A percentile compares a stretch with the other conserved stretches of the same genome.
These are phyloP conservation scores for Lepas anatifera DNA, from an alignment of 2,888 invertebrate genomes.

Conservation along the genomic window DNA sequence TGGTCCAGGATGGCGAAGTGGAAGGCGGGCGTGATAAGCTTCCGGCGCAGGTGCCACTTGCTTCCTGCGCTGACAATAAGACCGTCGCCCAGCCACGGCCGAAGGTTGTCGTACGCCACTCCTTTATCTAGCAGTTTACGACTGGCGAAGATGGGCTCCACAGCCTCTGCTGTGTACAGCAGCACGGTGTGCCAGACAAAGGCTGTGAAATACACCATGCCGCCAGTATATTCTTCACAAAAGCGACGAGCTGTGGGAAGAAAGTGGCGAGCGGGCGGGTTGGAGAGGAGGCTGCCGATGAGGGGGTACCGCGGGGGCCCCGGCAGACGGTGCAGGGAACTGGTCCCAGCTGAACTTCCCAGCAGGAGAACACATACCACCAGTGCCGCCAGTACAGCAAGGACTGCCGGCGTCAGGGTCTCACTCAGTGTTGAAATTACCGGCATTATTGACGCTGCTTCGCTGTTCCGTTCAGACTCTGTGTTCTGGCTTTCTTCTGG, in stretches of 20 bases:
- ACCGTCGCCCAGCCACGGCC: constrained; percentile 46
- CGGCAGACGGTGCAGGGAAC: not conserved
- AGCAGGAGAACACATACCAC: no score
- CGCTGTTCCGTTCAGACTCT: no score
- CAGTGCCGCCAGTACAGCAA: no score
- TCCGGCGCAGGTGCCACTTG: constrained; percentile 55
- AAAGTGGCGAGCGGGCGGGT: not conserved
- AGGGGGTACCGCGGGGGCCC: not conserved
- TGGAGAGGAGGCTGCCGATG: not conserved
- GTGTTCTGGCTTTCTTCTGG: no score
- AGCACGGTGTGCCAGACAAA: not conserved
- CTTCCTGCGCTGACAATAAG: constrained; percentile 43
- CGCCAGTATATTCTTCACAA: not conserved
- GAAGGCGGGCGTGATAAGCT: constrained; percentile 62
- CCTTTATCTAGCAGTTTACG: constrained; percentile 33
- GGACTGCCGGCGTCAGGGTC: no score
- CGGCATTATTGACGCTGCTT: no score
- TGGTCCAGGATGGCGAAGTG: constrained; percentile 63
- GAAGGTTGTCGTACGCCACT: constrained; percentile 42
- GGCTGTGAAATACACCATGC: not conserved
- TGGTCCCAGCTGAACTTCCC: no score
- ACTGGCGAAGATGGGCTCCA: not conserved
- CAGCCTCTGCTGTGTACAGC: not conserved
- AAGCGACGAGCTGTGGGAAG: not conserved
- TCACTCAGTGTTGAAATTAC: no score